Evolutionary conservation across 2,888 invertebrate genomes (phyloP).

Genomic region (Chrysolina haemoptera): DNA sequence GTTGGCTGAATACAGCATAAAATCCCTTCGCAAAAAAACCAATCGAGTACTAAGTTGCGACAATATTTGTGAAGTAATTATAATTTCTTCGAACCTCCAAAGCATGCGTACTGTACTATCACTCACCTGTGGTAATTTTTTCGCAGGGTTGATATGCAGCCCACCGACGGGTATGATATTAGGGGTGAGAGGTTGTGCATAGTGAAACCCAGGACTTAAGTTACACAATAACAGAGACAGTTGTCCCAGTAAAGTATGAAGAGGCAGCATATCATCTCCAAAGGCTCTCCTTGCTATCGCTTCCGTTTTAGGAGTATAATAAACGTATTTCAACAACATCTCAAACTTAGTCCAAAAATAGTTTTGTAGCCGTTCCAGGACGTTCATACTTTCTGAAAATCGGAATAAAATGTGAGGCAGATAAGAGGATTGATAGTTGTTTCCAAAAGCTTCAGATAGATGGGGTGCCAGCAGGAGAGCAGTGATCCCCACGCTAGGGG

Average conservation of each 20-base stretch:
- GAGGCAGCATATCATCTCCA: conserved; percentile 53
- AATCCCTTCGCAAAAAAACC: too few species aligned
- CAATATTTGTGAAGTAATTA: too few species aligned
- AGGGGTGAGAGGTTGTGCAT: conserved; percentile 61
- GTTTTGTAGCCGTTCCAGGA: conserved; percentile 54
- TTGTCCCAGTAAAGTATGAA: conserved; percentile 55
- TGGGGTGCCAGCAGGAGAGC: conserved; percentile 48
- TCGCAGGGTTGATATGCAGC: conserved; percentile 59
- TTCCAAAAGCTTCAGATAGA: conserved; percentile 46
- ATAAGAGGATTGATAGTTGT: conserved; percentile 50
- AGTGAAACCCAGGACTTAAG: conserved; percentile 59
- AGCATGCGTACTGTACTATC: too few species aligned
- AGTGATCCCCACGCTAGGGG: conserved; percentile 56
- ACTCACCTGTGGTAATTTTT: conserved; percentile 59
- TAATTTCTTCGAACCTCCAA: too few species aligned
- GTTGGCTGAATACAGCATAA: too few species aligned
- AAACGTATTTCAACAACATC: conserved; percentile 16
- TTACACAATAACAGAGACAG: conserved; percentile 61
- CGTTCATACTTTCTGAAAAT: conserved; percentile 49
- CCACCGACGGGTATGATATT: conserved; percentile 66
- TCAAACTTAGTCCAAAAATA: conserved; percentile 43
- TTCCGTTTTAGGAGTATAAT: conserved; percentile 35
- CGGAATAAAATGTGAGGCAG: conserved; percentile 49
- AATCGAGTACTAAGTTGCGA: too few species aligned
- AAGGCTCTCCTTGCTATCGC: conserved; percentile 42